phyloP scores from a whole-genome alignment of 2,888 invertebrate species.

The Synergus umbraculus region DNA sequence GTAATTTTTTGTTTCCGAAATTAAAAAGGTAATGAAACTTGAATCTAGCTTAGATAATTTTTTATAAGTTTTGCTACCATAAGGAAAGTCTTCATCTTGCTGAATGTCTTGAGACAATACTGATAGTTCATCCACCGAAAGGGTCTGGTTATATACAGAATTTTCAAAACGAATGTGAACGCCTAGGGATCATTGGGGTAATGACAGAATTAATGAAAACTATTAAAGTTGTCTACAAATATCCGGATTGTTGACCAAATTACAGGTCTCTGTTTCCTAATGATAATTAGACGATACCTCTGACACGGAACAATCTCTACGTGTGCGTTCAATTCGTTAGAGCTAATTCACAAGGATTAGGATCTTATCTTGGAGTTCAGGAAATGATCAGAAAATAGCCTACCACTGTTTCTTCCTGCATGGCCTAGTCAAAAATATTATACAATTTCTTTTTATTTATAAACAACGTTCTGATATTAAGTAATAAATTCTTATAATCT shows the following conservation, averaged over 20 bases:
- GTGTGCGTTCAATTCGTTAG: conserved; percentile 49
- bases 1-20: too few relatives aligned
- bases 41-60: neutral
- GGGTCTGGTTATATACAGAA: conserved; percentile 63
- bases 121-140: conserved; percentile 55
- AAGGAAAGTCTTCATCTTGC: conserved; percentile 67
- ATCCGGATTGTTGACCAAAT: conserved; percentile 63
- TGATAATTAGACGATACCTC: conserved; percentile 64
- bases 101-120: conserved; percentile 57
- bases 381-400: conserved; percentile 59
- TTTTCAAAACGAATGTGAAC: conserved; percentile 57
- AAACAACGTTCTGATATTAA: neutral
- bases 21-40: too few relatives aligned
- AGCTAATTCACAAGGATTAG: conserved; percentile 57
- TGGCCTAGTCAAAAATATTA: neutral
- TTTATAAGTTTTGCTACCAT: conserved; percentile 57
- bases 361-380: conserved; percentile 61
- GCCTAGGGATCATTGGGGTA: conserved; percentile 53
- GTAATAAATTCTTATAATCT: too few relatives aligned
- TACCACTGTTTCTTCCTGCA: conserved; percentile 43
- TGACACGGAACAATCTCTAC: conserved; percentile 56
- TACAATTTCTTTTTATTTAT: neutral
- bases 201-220: conserved; percentile 70
- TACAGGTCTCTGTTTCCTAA: conserved; percentile 67
- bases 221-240: conserved; percentile 62